Base-by-base conservation (phyloP, 1,140 invertebrate genomes). In the Lanistes nyassanus region DNA sequence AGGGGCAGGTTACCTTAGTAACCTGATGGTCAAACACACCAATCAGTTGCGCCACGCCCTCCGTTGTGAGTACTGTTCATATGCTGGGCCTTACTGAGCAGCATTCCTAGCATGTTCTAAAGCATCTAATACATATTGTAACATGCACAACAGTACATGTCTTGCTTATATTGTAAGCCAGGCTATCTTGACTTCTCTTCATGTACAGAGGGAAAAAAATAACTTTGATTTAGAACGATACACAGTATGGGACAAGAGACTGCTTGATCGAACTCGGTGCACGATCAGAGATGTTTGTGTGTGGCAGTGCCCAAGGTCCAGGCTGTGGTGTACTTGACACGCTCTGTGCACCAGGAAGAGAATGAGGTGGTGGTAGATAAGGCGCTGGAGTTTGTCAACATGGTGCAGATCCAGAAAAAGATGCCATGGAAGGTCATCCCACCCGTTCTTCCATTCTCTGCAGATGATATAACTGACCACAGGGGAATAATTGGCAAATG, bases 311-410 rank as follows among this genome's bases (percentile, higher is more conserved):
- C 81, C 23, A 80, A 79, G 64, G 77, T 85, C n/a, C 84, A 87
- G 58, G 84, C 80, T 19, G 79, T 86, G 6, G 82, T 87, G 2
- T 88, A 87, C 73, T 76, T 76, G 51, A 88, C 86, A 19, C 68
- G 84, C n/a, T 86, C 85, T 3, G 47, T 85, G 0, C 69, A 84
- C 56, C 78, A 84, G 29, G 72, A 70, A 29, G 86, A 88, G 78
- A 87, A 88, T 73, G 86, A 88, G 75, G 70, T 71, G 34, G 84
- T 85, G 16, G 84, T 88, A 11, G 66, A 67, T 11, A 81, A 80
- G 56, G 79, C 81, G 26, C 39, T 86, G 26, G 85, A 87, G 73
- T 83, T 79, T 72, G 75, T 83, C 37, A 86, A 86, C 74, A 78
- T 75, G 74, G 55, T 80, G 23, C 79, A 82, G 60, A 39, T 72